These are phyloP conservation scores for Marmota monax DNA, from an alignment of 2,113 vertebrate species.

Conservation along the genomic window DNA sequence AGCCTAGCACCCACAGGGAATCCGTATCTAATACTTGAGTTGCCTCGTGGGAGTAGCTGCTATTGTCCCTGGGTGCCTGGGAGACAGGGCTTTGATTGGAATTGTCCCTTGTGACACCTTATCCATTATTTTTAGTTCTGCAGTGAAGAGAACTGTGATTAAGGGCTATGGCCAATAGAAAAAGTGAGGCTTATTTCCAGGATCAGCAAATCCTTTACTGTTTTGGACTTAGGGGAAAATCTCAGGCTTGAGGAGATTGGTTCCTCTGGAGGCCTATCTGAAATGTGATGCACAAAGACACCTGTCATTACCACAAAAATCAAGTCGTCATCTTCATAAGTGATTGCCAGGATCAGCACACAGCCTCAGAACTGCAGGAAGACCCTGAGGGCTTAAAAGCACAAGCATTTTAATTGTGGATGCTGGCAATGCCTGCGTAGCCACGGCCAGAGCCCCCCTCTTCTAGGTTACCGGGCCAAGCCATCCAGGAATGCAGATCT, in stretches of 20 bases:
- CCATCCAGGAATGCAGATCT: no score
- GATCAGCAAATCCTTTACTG: constrained; percentile 20
- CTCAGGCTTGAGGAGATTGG: neutral
- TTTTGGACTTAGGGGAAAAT: neutral
- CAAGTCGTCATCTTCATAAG: no score
- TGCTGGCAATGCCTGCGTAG: no score
- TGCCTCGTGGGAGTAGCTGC: neutral
- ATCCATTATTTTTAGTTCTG: constrained; percentile 41
- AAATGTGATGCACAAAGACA: neutral
- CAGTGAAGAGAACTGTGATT: neutral
- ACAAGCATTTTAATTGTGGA: neutral
- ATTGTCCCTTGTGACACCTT: neutral
- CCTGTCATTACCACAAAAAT: no score
- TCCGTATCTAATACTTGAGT: no score
- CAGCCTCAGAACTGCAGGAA: no score
- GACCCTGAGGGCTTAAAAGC: neutral
- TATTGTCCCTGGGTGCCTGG: no score
- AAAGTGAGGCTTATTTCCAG: neutral
- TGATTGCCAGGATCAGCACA: neutral
- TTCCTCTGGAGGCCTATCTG: neutral
- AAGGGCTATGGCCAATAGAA: neutral
- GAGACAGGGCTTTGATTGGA: no score
- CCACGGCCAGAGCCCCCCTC: no score
- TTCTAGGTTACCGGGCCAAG: no score
- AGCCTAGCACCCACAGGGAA: neutral